Percentiles rank a stretch among this genome's conserved stretches.
Conservation (phyloP, 37 sponge, comb jelly and placozoan genomes). For the Hexactinellida sp. region DNA sequence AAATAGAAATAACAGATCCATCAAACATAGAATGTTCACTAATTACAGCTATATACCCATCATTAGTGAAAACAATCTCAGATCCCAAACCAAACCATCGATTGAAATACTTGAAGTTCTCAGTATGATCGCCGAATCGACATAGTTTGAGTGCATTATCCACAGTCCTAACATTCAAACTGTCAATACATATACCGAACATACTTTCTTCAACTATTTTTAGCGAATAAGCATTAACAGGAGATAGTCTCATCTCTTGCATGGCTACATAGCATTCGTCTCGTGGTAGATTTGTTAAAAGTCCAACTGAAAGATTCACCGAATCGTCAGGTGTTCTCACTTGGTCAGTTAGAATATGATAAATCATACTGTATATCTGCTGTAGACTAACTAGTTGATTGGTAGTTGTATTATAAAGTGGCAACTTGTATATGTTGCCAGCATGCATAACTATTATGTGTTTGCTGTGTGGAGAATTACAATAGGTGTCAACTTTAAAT, state of each 20-base stretch:
- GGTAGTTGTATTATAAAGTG: too few relatives aligned
- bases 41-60: background rate
- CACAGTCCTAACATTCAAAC: background rate
- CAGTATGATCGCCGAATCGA: background rate
- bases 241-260: background rate
- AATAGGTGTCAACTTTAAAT: constrained; percentile 19
- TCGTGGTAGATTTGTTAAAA: background rate
- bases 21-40: background rate
- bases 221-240: background rate
- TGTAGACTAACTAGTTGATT: background rate
- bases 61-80: background rate
- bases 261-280: background rate
- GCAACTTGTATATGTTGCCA: constrained; percentile 18
- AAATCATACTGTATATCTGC: background rate
- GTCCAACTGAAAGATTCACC: too few relatives aligned
- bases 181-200: background rate
- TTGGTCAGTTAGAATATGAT: background rate
- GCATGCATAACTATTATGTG: constrained; percentile 45
- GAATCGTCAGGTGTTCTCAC: background rate
- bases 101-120: background rate
- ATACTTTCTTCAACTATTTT: background rate
- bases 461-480: constrained; percentile 24
- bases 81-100: background rate
- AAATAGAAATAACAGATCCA: background rate
- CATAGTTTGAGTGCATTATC: background rate